phyloP scores from a whole-genome alignment of 2,888 invertebrate genomes.

The Auanema freiburgensis region DNA sequence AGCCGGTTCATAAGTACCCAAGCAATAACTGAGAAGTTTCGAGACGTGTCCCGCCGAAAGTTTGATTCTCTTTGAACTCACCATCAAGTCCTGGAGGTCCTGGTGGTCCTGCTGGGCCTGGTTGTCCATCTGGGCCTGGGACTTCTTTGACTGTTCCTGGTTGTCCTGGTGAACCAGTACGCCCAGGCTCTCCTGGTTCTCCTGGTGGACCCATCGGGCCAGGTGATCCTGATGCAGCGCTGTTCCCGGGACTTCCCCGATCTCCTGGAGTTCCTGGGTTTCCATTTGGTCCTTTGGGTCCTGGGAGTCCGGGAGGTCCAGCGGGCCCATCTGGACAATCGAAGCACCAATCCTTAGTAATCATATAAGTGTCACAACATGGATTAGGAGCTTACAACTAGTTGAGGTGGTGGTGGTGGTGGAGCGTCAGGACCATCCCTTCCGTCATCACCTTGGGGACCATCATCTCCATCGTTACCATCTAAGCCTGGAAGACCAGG shows the following conservation, averaged over 20 bases:
- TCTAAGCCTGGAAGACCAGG: slow-evolving; percentile 26
- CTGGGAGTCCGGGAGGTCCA: slow-evolving; percentile 47
- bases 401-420: slow-evolving; percentile 8
- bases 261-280: slow-evolving; percentile 43
- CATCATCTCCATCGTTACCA: slow-evolving; percentile 24
- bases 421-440: slow-evolving; percentile 47
- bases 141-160: slow-evolving; percentile 31
- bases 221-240: slow-evolving; percentile 38
- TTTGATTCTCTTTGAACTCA: slow-evolving; percentile 6
- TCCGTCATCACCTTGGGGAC: slow-evolving; percentile 48
- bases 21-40: neutral
- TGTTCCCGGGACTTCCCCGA: slow-evolving; percentile 30
- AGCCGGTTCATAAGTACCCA: neutral
- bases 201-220: slow-evolving; percentile 46
- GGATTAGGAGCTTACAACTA: neutral
- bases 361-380: neutral
- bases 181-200: slow-evolving; percentile 40
- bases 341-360: slow-evolving; percentile 43
- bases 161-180: slow-evolving; percentile 37
- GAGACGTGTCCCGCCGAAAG: neutral
- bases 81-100: slow-evolving; percentile 40
- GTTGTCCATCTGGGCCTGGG: slow-evolving; percentile 40
- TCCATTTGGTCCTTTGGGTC: slow-evolving; percentile 37
- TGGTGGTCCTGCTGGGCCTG: slow-evolving; percentile 45
- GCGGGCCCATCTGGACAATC: slow-evolving; percentile 52